Percentiles rank a stretch among this genome's conserved stretches.
Evolutionary conservation across 1,140 invertebrate genomes (phyloP).

Genomic region (Nephotettix cincticeps): DNA sequence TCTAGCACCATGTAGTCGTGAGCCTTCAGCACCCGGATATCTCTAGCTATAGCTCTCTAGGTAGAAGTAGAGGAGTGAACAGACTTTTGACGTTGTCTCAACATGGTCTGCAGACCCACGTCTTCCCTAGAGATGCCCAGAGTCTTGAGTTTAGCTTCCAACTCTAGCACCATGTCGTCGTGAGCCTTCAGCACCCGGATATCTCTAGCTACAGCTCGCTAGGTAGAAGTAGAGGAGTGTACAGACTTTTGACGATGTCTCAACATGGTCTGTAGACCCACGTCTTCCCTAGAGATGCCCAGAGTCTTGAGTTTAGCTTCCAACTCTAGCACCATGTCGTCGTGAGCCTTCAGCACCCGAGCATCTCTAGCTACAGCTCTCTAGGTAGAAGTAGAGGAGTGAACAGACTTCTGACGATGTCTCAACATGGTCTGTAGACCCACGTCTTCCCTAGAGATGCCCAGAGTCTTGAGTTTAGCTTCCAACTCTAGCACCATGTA

Average conservation of each 20-base stretch:
- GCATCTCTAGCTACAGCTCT: conserved; percentile 78
- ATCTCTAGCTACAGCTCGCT: conserved; percentile 81
- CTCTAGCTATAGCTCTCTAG: conserved; percentile 80
- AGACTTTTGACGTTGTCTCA: background rate
- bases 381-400: background rate
- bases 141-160: conserved; percentile 71
- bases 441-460: conserved; percentile 62
- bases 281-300: conserved; percentile 64
- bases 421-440: background rate
- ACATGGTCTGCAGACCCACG: conserved; percentile 18
- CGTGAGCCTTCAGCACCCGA: conserved; percentile 79
- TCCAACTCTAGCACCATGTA: conserved; percentile 75
- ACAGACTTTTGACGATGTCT: background rate
- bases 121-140: conserved; percentile 68
- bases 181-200: conserved; percentile 78
- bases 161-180: conserved; percentile 74
- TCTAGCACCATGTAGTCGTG: conserved; percentile 77
- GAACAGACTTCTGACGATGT: background rate
- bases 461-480: conserved; percentile 70
- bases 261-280: background rate
- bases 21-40: conserved; percentile 76
- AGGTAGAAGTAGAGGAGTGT: too few relatives aligned
- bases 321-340: conserved; percentile 73
- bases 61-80: too few relatives aligned
- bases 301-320: conserved; percentile 73